Conservation (phyloP, 2,797 vertebrate species). For the Gymnothorax javanicus region DNA sequence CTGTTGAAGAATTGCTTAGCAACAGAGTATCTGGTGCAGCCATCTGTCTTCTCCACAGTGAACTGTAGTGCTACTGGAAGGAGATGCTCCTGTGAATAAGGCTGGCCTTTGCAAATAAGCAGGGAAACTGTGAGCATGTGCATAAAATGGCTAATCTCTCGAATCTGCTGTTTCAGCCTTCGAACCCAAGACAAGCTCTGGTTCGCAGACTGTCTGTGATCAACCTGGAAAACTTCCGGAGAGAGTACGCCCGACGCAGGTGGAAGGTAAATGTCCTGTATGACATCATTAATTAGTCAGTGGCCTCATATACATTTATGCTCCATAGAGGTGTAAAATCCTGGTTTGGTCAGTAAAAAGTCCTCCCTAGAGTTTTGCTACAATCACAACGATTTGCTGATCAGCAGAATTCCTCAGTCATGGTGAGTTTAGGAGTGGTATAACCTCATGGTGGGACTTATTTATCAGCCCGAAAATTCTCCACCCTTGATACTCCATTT, state of each 20-base stretch:
- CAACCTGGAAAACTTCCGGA: slow-evolving; percentile 93
- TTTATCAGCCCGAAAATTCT: too few relatives aligned
- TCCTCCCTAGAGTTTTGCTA: too few relatives aligned
- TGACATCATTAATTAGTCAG: neutral
- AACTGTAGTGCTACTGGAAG: neutral
- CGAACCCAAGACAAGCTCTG: slow-evolving; percentile 83
- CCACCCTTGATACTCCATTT: neutral
- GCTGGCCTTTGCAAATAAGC: neutral
- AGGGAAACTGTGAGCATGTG: neutral
- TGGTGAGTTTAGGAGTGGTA: too few relatives aligned
- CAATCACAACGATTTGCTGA: too few relatives aligned
- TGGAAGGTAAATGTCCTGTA: slow-evolving; percentile 82
- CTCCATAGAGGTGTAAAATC: too few relatives aligned
- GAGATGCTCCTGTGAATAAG: neutral
- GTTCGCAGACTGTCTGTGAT: slow-evolving; percentile 87
- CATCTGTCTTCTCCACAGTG: neutral
- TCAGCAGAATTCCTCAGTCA: too few relatives aligned
- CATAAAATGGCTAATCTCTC: neutral
- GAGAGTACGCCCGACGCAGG: slow-evolving; percentile 84
- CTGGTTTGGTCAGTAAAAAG: too few relatives aligned
- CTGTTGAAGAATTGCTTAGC: neutral
- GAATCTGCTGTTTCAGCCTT: slow-evolving; percentile 74
- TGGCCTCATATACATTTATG: neutral
- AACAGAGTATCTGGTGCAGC: neutral
- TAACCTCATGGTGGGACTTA: too few relatives aligned